Evolutionary conservation across 2,797 vertebrate species (phyloP).

Genomic region (Tachyglossus aculeatus): DNA sequence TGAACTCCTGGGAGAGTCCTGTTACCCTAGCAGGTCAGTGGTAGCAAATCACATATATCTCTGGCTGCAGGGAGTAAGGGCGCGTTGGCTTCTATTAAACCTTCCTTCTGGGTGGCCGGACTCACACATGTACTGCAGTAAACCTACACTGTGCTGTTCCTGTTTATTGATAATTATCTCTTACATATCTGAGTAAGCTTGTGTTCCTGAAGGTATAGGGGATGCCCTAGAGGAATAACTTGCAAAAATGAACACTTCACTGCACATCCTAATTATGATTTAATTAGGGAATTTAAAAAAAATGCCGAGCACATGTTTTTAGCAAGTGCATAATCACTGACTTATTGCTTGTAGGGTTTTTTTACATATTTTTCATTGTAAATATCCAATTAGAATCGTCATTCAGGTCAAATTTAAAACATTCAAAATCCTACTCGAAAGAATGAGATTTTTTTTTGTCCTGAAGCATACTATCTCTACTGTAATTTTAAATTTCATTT

Average conservation of each 20-base stretch:
- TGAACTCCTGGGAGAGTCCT: too few species aligned
- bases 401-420: slow-evolving; percentile 66
- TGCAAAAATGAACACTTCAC: slow-evolving; percentile 75
- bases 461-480: slow-evolving; percentile 40
- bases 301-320: slow-evolving; percentile 70
- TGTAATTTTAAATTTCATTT: slow-evolving; percentile 27
- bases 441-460: slow-evolving; percentile 56
- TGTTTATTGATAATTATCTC: slow-evolving; percentile 75
- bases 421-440: slow-evolving; percentile 56
- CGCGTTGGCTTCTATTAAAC: too few species aligned
- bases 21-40: too few species aligned
- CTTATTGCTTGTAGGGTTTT: slow-evolving; percentile 62
- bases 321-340: slow-evolving; percentile 68
- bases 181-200: slow-evolving; percentile 66
- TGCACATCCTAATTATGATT: slow-evolving; percentile 76
- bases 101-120: too few species aligned
- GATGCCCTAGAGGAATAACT: slow-evolving; percentile 67
- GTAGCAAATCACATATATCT: too few species aligned
- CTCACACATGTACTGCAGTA: slow-evolving; percentile 39
- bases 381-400: slow-evolving; percentile 69
- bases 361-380: slow-evolving; percentile 69
- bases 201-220: slow-evolving; percentile 68
- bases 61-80: too few species aligned
- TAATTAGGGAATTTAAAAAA: slow-evolving; percentile 74
- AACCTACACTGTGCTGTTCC: slow-evolving; percentile 17